Evolutionary conservation across 2,113 vertebrate species (phyloP).

Genomic region (Panthera leo): DNA sequence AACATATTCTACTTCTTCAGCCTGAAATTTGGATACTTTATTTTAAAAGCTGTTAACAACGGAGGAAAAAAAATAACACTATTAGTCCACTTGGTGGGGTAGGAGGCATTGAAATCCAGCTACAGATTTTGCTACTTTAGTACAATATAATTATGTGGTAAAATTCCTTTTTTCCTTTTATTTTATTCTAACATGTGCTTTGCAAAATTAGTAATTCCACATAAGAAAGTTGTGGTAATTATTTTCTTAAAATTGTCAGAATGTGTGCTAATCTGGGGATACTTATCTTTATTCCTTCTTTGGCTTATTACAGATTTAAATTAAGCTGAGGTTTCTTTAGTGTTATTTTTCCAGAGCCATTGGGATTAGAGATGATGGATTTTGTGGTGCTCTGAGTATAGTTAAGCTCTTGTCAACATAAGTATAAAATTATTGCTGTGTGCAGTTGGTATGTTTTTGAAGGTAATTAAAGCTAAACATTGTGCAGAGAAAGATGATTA

Average conservation of each 20-base stretch:
- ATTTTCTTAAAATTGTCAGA: conserved; percentile 76
- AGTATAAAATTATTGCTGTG: conserved; percentile 76
- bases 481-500: conserved; percentile 62
- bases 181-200: conserved; percentile 70
- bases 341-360: conserved; percentile 72
- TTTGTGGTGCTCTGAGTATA: conserved; percentile 70
- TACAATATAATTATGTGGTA: conserved; percentile 61
- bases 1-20: conserved; percentile 67
- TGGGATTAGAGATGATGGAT: conserved; percentile 73
- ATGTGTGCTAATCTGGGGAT: conserved; percentile 74
- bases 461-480: conserved; percentile 73
- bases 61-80: conserved; percentile 87
- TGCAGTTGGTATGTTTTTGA: conserved; percentile 60
- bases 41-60: conserved; percentile 73
- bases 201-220: conserved; percentile 80
- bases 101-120: conserved; percentile 87
- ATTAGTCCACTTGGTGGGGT: conserved; percentile 95
- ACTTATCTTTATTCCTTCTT: conserved; percentile 78
- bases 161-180: conserved; percentile 69
- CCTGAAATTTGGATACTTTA: conserved; percentile 29
- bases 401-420: conserved; percentile 72
- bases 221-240: conserved; percentile 76
- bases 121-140: conserved; percentile 55
- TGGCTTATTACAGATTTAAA: conserved; percentile 80
- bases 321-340: conserved; percentile 72